Evolutionary conservation across 2,888 invertebrate genomes (phyloP), one percentile per base, ranked within the genome.

Genomic region (Boloria euphrosyne): DNA sequence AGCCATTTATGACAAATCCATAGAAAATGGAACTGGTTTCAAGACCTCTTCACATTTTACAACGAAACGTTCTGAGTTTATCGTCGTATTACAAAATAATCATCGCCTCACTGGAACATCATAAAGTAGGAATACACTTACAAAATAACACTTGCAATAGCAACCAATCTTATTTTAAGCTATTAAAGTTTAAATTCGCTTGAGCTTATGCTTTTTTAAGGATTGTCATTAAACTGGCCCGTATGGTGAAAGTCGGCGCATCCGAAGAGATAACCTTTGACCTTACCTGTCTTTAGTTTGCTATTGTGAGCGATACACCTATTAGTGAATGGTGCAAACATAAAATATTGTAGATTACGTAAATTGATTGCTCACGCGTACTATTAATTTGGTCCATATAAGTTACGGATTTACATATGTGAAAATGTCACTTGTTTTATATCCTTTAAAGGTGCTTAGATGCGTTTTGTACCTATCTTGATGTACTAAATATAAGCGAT

Each of bases 211-310:
- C 47, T 52, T 54, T 22, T 50, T 51, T 14, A 46, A 68, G 68
- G 38, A 63, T 73, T 71, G 75, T 69, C 68, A 72, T 73, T 72
- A 74, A 75, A 74, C 73, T 70, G 73, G 68, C 71, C 72, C 76
- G 80, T 78, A 75, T 75, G 86, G 88, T 88, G 89, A 89, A 89
- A 89, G 89, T 86, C 81, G 84, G 86, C 84, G 82, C 89, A 87
- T 90, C 89, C 81, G 82, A 85, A 68, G 70, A 83, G 87, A 86
- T 89, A 87, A 87, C 89, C 89, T 86, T 80, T 88, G 84, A 73
- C 83, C 81, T 78, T 81, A 86, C 86, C 86, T 86, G 87, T 87
- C 86, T 83, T 75, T 79, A 76, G 75, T 73, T 69, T 70, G 79
- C 82, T 81, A 85, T 85, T 87, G 86, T 87, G 83, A 85, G 80